A percentile compares a stretch with the other conserved stretches of the same genome.
Conservation (phyloP, 2,797 vertebrate species). For the Chromis chromis region DNA sequence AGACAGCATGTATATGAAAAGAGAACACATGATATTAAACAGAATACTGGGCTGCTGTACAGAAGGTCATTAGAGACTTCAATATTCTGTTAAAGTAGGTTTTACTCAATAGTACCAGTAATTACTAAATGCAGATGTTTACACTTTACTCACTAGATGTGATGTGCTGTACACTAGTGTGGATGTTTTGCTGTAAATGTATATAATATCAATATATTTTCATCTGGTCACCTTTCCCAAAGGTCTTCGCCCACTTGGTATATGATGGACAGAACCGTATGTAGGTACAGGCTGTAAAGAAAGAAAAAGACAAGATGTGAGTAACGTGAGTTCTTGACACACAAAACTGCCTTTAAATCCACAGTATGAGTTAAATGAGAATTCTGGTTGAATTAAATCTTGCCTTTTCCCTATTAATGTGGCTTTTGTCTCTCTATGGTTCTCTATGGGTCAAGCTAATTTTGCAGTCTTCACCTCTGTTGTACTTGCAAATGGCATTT, state of each 20-base stretch:
- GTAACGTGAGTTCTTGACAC: not conserved
- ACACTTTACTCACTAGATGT: not conserved
- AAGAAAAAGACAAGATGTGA: not conserved
- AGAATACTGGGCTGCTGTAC: not conserved
- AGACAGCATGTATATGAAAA: conserved; percentile 53
- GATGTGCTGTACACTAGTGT: conserved; percentile 2
- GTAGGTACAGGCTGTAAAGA: conserved; percentile 66
- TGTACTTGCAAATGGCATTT: too few species aligned
- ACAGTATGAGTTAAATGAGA: not conserved
- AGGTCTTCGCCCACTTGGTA: conserved; percentile 66
- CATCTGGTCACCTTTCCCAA: conserved; percentile 73
- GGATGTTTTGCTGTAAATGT: not conserved
- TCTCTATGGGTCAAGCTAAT: too few species aligned
- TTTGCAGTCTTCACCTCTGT: too few species aligned
- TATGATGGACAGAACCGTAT: conserved; percentile 76
- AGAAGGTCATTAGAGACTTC: not conserved
- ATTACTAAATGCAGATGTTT: not conserved
- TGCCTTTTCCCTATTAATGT: too few species aligned
- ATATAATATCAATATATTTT: not conserved
- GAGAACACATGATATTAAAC: conserved; percentile 19
- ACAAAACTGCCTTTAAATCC: not conserved
- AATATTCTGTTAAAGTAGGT: not conserved
- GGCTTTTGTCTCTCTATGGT: too few species aligned
- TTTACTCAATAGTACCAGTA: not conserved
- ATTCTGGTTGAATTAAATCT: too few species aligned